Evolutionary conservation across 2,113 vertebrate species (phyloP), one percentile per base, ranked within the genome.

Genomic region (Bettongia penicillata): DNA sequence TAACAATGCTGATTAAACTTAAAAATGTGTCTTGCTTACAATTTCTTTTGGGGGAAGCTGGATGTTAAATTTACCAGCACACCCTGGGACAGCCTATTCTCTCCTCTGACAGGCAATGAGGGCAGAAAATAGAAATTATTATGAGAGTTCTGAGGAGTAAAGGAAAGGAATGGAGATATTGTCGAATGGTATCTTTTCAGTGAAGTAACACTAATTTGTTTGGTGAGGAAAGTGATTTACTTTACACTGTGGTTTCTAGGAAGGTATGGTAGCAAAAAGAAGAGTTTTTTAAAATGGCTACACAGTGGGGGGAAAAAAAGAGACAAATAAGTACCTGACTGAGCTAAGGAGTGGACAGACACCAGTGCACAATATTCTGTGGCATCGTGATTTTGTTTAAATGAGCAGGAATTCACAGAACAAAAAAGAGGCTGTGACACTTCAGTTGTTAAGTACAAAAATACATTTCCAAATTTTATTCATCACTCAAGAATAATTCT

Each of bases 361-460:
- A 84, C 68, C 43, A 43, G 0, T 43, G n/a, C 19, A 43, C 8
- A 77, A n/a, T 6, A 77, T 0, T 68, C 31, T 77, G 37, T 77
- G 5, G 31, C n/a, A 43, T 84, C 7, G 43, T 84, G 68, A 14
- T 94, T 95, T 92, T 94, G 10, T 68, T 95, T 95, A 4, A 94
- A 95, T 49, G 91, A 91, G 7, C 94, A 26, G 94, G 52, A 89
- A 93, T 90, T 92, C 9, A 84, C 49, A 95, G 12, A 92, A 55
- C 61, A 93, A 23, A 50, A 94, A 53, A 95, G 23, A 95, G n/a
- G 68, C 8, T 43, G 6, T 43, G 6, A 43, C 92, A 1, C 22
- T 95, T 94, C 53, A 94, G 91, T 77, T 95, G 84, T 90, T 96
- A 95, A 93, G 49, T 28, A 93, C n/a, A 90, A 8, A 96, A 48